Evolutionary conservation across 2,797 vertebrate genomes (phyloP).

Genomic region (Neosilurus mollespiculum): DNA sequence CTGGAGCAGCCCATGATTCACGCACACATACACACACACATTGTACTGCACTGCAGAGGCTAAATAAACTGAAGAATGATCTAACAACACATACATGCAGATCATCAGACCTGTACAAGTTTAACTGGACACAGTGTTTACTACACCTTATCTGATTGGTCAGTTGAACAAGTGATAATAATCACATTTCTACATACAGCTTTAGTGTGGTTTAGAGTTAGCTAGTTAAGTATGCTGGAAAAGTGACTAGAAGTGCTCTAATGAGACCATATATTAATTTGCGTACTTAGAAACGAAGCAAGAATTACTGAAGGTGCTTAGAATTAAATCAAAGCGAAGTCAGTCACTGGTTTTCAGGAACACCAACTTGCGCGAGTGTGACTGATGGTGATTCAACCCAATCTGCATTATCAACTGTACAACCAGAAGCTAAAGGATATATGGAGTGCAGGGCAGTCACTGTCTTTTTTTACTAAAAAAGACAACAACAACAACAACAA

Average conservation of each 20-base stretch:
- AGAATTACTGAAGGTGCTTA: background rate
- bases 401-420: background rate
- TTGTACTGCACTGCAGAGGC: conserved; percentile 5
- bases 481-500: no score
- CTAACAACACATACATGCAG: background rate
- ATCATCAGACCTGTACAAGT: background rate
- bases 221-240: background rate
- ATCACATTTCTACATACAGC: background rate
- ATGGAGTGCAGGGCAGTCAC: background rate
- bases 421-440: background rate
- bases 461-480: no score
- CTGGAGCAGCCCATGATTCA: background rate
- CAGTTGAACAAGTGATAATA: background rate
- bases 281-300: background rate
- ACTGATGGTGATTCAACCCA: background rate
- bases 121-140: background rate
- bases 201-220: background rate
- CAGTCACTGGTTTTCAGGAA: background rate
- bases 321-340: background rate
- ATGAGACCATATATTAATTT: background rate
- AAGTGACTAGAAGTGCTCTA: background rate
- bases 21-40: conserved; percentile 7
- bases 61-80: background rate
- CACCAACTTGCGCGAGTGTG: background rate
- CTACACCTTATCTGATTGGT: background rate